These are phyloP conservation scores for Melospiza melodia DNA, from an alignment of 2,113 vertebrate genomes.

Conservation along the genomic window DNA sequence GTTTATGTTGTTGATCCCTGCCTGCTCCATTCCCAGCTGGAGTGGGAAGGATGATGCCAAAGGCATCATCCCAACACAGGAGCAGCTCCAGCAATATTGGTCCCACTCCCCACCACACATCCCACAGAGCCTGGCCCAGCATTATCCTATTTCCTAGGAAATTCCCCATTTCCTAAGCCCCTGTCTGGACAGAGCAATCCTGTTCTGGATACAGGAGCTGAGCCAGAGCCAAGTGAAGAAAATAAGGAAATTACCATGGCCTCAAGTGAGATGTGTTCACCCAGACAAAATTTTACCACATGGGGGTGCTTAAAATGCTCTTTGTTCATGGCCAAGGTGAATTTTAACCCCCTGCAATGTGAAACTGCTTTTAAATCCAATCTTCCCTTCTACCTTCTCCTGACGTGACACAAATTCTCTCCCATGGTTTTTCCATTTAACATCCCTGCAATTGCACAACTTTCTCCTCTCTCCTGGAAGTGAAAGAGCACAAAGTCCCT, in stretches of 20 bases:
- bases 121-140: background rate
- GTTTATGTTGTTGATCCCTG: accelerated
- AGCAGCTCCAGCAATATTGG: background rate
- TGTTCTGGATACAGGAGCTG: background rate
- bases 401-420: background rate
- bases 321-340: background rate
- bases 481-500: background rate
- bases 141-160: background rate
- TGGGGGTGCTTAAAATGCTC: accelerated
- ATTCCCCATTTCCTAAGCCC: background rate
- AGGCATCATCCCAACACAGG: background rate
- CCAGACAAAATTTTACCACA: background rate
- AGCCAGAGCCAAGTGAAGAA: background rate
- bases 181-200: background rate
- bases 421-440: background rate
- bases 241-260: accelerated
- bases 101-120: accelerated
- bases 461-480: background rate
- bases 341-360: background rate
- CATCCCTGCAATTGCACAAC: no score
- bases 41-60: background rate
- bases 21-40: background rate
- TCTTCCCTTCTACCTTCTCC: background rate
- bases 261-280: background rate
- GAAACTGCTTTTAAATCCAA: background rate